Evolutionary conservation across 2,113 vertebrate species (phyloP), one percentile per base, ranked within the genome.

Genomic region (Glaucidium brasilianum): DNA sequence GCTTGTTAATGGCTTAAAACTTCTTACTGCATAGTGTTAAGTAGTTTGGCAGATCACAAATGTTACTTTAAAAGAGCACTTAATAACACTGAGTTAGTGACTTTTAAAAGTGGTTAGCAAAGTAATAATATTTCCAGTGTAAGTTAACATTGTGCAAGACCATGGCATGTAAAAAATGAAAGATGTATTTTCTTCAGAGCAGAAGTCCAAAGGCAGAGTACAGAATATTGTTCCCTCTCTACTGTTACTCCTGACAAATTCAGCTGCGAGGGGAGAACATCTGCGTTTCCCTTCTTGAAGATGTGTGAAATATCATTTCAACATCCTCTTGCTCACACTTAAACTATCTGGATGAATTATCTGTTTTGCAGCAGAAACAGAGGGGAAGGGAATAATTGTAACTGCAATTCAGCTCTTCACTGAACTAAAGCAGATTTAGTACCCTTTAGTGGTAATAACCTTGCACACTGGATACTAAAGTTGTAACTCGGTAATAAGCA

Each of bases 1-100:
- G 73, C 68, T 83, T 75, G 72, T 81, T 94, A 94, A 84, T 92
- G 64, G 56, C 73, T 96, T 90, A 72, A 81, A 91, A 88, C 34
- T 83, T 88, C 59, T 91, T 81, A 49, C 39, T 92, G 41, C 71
- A 45, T 81, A 41, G 49, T 80, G 68, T 86, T 93, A 81, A 94
- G 83, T 90, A 77, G 80, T 88, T 88, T 78, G 53, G 56, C 75
- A 86, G 86, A 91, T 91, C 86, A 87, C 69, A 94, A 74, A 85
- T 71, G 29, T 84, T 91, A 64, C 83, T 89, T 89, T 80, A 90
- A 90, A 94, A 78, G 56, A 93, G 27, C 60, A 73, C 64, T 96
- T 95, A 92, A 84, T 90, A 92, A 55, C 55, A 74, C 32, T 13
- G 26, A 77, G 45, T 34, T 50, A 82, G 64, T 72, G 75, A 95